Evolutionary conservation across 53 echinoderm and acorn worm species (phyloP), one percentile per base, ranked within the genome.

Genomic region (Luidia sarsii): DNA sequence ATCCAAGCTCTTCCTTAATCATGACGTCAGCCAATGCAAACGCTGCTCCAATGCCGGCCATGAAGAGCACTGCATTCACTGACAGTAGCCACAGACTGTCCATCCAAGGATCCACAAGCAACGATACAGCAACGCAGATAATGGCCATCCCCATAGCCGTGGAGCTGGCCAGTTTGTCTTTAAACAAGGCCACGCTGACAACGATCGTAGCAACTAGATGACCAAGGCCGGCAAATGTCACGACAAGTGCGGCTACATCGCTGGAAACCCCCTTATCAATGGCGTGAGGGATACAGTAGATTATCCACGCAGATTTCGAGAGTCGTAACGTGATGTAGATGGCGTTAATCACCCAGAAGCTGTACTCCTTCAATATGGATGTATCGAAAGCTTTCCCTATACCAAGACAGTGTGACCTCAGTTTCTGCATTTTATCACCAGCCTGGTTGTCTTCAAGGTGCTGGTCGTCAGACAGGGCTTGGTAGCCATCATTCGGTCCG

Each of bases 271-370:
- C 70, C 50, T 70, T 70, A 11, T 10, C 48, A 24, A 70, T 32
- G 25, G 48, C 70, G n/a, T 46, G 48, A 11, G 70, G 70, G 3
- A 70, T 50, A n/a, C 46, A n/a, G 33, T 48, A 70, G 11, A 70
- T 70, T 3, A 38, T 24, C 70, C 70, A 70, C 3, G 25, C 70
- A 48, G 49, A 19, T 21, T 21, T 53, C 7, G 22, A 11, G n/a
- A 53, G 4, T 16, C 53, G 53, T 5, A 21, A 53, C 3, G n/a
- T 19, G n/a, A 6, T 4, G 53, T n/a, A 53, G 22, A 53, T 6
- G 18, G n/a, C 9, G 53, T 9, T 19, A 16, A 53, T 21, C 53
- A 53, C n/a, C 53, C 53, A 53, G 22, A 53, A 53, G 22, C n/a
- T n/a, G 53, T 16, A 6, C 3, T 53, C 53, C 22, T 53, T 53